Base-by-base conservation (phyloP, 2,113 vertebrate species). In the Galbula dea region DNA sequence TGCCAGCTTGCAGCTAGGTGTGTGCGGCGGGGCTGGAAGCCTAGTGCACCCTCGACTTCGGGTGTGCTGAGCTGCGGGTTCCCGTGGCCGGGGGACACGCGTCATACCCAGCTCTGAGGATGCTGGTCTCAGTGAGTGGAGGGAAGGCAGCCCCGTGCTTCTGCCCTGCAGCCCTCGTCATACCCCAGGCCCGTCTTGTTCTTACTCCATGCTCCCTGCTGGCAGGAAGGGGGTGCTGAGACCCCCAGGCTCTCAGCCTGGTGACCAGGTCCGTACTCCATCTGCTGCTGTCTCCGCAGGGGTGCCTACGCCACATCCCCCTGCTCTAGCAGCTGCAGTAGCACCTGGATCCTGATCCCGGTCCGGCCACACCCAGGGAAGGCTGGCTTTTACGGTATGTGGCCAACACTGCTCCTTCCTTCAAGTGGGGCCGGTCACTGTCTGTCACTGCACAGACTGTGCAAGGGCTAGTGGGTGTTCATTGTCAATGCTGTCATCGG, bases 11-110 rank as follows among this genome's bases (percentile, higher is more conserved):
- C 19, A 23, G 55, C 49, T n/a, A 6, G 26, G 36, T 58, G 22
- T 37, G 27, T 2, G 0, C 3, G 0, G 62, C 27, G 4, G 1
- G 4, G 62, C 51, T 0, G 4, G 8, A 15, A 74, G 46, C 41
- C 55, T 1, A 1, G 21, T 1, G 1, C 52, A 26, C 57, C 32
- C 13, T 49, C 7, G 2, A 6, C 51, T 57, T 7, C 0, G 10
- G 48, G 17, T 74, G 69, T 1, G 6, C 58, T 26, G 54, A 81
- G 41, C 52, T 41, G 36, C n/a, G 57, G 45, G 41, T 45, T 83
- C 55, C 57, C 1, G 1, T 39, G n/a, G 23, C 32, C 0, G 1
- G 14, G 36, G 24, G 6, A 51, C 34, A 4, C 7, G 1, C 1
- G 1, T 68, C 26, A 10, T 26, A 63, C 48, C 15, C 22, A 41